Conservation (phyloP, 2,888 invertebrate species). For the Volucella bombylans region DNA sequence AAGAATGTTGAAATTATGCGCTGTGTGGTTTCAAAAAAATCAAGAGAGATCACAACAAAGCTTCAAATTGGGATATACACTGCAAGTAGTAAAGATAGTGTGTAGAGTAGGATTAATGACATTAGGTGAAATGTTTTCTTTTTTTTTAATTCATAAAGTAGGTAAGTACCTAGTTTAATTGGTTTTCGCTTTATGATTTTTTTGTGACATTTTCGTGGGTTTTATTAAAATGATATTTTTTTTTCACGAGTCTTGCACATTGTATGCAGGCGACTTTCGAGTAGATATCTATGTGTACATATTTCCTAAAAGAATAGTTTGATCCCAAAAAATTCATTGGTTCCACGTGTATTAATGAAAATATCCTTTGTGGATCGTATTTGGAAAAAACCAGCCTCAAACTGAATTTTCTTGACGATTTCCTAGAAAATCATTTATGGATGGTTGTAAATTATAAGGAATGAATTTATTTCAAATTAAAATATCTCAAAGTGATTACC, state of each 20-base stretch:
- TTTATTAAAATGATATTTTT: slow-evolving; percentile 15
- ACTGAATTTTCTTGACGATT: no score
- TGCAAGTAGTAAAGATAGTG: slow-evolving; percentile 22
- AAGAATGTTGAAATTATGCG: slow-evolving; percentile 60
- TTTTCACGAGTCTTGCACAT: not conserved
- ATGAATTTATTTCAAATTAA: not conserved
- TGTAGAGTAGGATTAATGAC: slow-evolving; percentile 52
- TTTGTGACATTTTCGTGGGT: slow-evolving; percentile 22
- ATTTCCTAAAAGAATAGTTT: not conserved
- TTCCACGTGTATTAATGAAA: not conserved
- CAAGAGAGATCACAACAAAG: slow-evolving; percentile 27
- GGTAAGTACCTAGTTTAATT: no score
- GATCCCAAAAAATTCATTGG: not conserved
- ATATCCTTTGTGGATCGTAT: slow-evolving; percentile 13
- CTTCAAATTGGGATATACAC: slow-evolving; percentile 23
- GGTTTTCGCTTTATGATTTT: slow-evolving; percentile 43
- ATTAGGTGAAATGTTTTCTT: slow-evolving; percentile 30
- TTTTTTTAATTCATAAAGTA: slow-evolving; percentile 26
- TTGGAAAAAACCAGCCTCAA: not conserved
- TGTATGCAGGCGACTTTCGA: not conserved
- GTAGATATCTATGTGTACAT: no score
- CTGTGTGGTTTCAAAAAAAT: slow-evolving; percentile 58
- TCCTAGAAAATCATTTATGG: not conserved
- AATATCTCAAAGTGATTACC: not conserved
- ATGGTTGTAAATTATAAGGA: not conserved